Evolutionary conservation across 2,888 invertebrate species (phyloP).

Genomic region (Ptychoptera contaminata): DNA sequence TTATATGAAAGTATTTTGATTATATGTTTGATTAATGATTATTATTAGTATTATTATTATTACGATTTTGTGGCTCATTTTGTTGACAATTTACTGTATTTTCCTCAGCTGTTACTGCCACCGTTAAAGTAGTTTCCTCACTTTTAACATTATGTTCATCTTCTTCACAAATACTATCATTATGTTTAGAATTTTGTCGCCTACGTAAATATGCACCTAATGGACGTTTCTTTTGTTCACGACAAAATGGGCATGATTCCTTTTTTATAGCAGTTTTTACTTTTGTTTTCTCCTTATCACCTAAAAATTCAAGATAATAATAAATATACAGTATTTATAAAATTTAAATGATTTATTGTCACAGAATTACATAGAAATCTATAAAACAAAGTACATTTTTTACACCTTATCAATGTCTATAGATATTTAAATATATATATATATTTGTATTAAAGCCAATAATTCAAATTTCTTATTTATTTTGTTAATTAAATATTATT

Average conservation of each 20-base stretch:
- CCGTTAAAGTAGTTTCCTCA: slow-evolving; percentile 5
- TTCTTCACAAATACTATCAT: slow-evolving; percentile 35
- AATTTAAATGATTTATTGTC: too few relatives aligned
- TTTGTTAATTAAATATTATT: too few relatives aligned
- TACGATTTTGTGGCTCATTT: too few relatives aligned
- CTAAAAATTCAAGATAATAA: slow-evolving; percentile 3
- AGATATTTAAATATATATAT: too few relatives aligned
- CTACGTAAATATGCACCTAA: slow-evolving; percentile 34
- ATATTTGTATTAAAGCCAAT: too few relatives aligned
- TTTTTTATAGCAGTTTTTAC: slow-evolving; percentile 16
- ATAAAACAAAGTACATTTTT: too few relatives aligned
- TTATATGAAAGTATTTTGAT: too few relatives aligned
- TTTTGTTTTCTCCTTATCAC: slow-evolving; percentile 18
- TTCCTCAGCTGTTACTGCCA: neutral
- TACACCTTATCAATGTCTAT: too few relatives aligned
- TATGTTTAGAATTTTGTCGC: slow-evolving; percentile 33
- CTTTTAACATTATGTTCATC: slow-evolving; percentile 26
- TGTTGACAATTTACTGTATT: neutral
- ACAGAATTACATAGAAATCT: too few relatives aligned
- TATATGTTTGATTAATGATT: too few relatives aligned
- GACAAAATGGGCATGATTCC: slow-evolving; percentile 33
- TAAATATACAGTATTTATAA: slow-evolving; percentile 4
- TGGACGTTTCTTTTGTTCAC: slow-evolving; percentile 35
- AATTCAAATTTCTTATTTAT: too few relatives aligned
- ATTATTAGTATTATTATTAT: too few relatives aligned